Percentiles rank a stretch among this genome's conserved stretches.
Conservation (phyloP, 2,113 vertebrate genomes). For the Synodontis membranacea region DNA sequence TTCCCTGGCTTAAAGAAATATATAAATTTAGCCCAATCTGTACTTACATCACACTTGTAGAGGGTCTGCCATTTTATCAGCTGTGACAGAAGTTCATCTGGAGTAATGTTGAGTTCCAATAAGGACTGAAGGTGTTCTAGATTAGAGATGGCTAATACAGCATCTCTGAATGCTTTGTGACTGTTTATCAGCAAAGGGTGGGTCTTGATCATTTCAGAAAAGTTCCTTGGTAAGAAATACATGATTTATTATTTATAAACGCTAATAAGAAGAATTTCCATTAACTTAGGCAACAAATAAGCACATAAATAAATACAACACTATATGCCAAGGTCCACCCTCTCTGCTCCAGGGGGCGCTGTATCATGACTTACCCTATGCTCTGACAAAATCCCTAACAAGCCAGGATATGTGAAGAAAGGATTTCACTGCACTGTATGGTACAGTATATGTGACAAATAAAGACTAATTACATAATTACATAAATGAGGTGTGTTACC, state of each 20-base stretch:
- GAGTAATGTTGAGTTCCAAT: neutral
- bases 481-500: no score
- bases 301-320: neutral
- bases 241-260: neutral
- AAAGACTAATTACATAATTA: no score
- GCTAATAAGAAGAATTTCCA: neutral
- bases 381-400: no score
- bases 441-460: no score
- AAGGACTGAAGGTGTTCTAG: neutral
- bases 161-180: neutral
- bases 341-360: no score
- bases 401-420: no score
- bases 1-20: neutral
- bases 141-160: neutral
- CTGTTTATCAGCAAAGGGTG: neutral
- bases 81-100: conserved; percentile 17
- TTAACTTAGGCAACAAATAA: neutral
- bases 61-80: neutral
- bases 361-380: no score
- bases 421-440: no score
- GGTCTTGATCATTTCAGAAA: conserved; percentile 7
- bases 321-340: no score
- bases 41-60: neutral
- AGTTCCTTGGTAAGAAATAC: neutral
- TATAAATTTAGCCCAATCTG: neutral